Evolutionary conservation across 2,113 vertebrate genomes (phyloP).

Genomic region (Phrynosoma platyrhinos): DNA sequence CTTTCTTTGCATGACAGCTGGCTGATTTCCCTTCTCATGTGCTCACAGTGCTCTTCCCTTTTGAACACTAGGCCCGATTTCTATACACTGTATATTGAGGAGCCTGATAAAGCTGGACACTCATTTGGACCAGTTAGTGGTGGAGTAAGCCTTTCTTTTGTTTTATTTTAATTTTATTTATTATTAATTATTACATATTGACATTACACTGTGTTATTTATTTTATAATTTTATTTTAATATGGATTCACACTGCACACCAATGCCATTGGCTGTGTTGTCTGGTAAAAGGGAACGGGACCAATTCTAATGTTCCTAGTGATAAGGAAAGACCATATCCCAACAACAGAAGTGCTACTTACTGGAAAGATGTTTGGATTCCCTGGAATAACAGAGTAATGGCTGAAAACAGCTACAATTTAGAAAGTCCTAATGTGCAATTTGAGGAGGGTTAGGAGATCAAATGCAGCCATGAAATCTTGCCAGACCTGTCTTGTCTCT

Average conservation of each 20-base stretch:
- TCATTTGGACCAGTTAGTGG: slow-evolving; percentile 83
- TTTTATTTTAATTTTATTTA: neutral
- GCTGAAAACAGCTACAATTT: too few species aligned
- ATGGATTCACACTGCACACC: too few species aligned
- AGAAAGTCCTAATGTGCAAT: too few species aligned
- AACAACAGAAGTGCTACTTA: neutral
- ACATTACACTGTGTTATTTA: too few species aligned
- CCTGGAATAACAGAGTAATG: neutral
- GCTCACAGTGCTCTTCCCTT: slow-evolving; percentile 40
- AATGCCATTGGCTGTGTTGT: neutral
- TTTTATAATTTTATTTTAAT: too few species aligned
- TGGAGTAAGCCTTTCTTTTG: slow-evolving; percentile 76
- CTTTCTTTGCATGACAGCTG: neutral
- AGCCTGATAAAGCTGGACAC: slow-evolving; percentile 92
- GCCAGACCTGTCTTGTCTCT: neutral
- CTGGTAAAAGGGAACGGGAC: neutral
- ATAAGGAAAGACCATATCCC: neutral
- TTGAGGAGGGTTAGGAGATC: neutral
- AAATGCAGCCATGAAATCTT: accelerated
- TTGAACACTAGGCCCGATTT: slow-evolving; percentile 84
- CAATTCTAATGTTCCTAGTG: neutral
- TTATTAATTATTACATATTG: neutral
- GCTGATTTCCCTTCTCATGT: neutral
- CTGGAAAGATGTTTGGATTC: neutral
- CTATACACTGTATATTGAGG: slow-evolving; percentile 90